Evolutionary conservation across 1,140 invertebrate species (phyloP), one percentile per base, ranked within the genome.

Genomic region (Ptiloglossa arizonensis): DNA sequence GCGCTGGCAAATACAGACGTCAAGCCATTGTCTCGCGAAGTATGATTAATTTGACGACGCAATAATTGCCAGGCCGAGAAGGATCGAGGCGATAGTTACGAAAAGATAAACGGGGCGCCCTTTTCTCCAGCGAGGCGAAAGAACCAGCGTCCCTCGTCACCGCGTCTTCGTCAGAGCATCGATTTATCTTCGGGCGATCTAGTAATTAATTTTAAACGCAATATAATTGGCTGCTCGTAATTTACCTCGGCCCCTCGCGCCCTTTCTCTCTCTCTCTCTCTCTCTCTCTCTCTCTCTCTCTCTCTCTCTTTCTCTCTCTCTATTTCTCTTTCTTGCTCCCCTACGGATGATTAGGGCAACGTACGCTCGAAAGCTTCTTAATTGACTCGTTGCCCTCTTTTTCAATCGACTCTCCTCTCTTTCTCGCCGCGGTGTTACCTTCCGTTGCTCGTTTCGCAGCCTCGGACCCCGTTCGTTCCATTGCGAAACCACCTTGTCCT

Each of bases 171-270:
- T 86, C 78, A 57, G 80, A 60, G 44, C 62, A 68, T 82, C 81
- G 84, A 82, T 87, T 87, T 86, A 88, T 88, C 87, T 84, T 75
- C 68, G 79, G 17, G 46, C 74, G 72, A 88, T 88, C 87, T 87
- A 87, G 74, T 87, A 88, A 88, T 88, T 88, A 88, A 88, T 88
- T 88, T 88, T 88, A 88, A 88, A 88, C 81, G 87, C 81, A 86
- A 87, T 88, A 87, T 87, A 88, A 88, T 88, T 88, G 87, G 87
- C 62, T 73, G 85, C 72, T 82, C 80, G 79, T 89, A 80, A 87
- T 87, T 89, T 86, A 82, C 64, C 74, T 76, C 38, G 60, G 32
- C 60, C 35, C 60, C 38, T 44, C 17, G 19, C 35, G 2, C 17
- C 54, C 56, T 64, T 50, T 46, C 27, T 13, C 32, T 24, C 35